Conservation (phyloP, 1,140 invertebrate species). For the Spodoptera litura region DNA sequence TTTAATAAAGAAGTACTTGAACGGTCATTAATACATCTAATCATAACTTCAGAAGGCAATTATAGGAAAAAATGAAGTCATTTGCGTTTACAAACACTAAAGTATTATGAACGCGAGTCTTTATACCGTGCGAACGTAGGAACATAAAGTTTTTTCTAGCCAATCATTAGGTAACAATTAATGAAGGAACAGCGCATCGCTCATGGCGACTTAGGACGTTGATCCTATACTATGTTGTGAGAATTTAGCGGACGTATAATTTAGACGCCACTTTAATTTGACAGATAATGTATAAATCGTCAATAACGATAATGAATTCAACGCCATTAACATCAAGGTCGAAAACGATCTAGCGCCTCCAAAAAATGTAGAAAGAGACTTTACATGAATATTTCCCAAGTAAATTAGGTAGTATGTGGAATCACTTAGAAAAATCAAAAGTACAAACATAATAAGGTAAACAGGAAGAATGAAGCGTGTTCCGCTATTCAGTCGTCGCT, state of each 20-base stretch:
- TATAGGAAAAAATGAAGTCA: constrained; percentile 41
- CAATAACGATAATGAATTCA: neutral
- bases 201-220: constrained; percentile 51
- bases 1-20: constrained; percentile 3
- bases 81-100: constrained; percentile 38
- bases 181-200: constrained; percentile 55
- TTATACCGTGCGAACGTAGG: constrained; percentile 59
- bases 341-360: neutral
- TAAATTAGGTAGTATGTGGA: constrained; percentile 10
- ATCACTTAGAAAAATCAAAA: constrained; percentile 41
- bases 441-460: constrained; percentile 34
- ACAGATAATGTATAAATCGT: neutral
- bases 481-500: constrained; percentile 49
- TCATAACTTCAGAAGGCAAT: constrained; percentile 42
- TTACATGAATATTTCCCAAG: neutral
- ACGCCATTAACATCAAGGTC: constrained; percentile 1
- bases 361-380: no score
- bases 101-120: constrained; percentile 30
- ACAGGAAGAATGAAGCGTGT: constrained; percentile 43
- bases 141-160: constrained; percentile 55
- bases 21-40: constrained; percentile 11
- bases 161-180: constrained; percentile 66
- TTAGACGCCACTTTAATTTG: neutral
- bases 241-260: constrained; percentile 3
- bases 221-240: constrained; percentile 42